Evolutionary conservation across 2,888 invertebrate species (phyloP).

Genomic region (Empis livida): DNA sequence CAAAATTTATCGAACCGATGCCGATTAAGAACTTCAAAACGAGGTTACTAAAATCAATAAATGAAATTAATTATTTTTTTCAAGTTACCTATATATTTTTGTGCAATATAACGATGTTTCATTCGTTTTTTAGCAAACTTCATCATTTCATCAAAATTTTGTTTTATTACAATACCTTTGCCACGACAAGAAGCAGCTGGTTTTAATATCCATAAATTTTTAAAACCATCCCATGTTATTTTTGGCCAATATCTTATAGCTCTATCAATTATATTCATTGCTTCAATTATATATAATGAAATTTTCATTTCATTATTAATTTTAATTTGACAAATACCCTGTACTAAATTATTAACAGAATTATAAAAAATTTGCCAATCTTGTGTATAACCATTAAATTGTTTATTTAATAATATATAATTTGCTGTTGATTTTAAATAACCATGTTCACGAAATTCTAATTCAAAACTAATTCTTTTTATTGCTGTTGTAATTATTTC

Average conservation of each 20-base stretch:
- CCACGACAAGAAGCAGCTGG: constrained; percentile 63
- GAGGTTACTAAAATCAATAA: no score
- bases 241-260: constrained; percentile 46
- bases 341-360: background rate
- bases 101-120: background rate
- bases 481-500: constrained; percentile 55
- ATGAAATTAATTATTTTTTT: no score
- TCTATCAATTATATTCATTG: background rate
- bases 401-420: background rate
- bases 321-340: background rate
- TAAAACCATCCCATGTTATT: constrained; percentile 54
- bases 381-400: background rate
- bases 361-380: background rate
- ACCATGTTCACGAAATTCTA: background rate
- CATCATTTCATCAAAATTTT: background rate
- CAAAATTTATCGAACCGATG: no score
- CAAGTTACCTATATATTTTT: background rate
- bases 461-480: constrained; percentile 45
- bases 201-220: constrained; percentile 77
- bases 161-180: background rate
- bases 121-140: background rate
- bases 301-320: background rate
- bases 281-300: background rate
- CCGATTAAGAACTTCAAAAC: no score
- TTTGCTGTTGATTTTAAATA: background rate